Evolutionary conservation across 2,888 invertebrate species (phyloP).

Genomic region (Coelopa pilipes): DNA sequence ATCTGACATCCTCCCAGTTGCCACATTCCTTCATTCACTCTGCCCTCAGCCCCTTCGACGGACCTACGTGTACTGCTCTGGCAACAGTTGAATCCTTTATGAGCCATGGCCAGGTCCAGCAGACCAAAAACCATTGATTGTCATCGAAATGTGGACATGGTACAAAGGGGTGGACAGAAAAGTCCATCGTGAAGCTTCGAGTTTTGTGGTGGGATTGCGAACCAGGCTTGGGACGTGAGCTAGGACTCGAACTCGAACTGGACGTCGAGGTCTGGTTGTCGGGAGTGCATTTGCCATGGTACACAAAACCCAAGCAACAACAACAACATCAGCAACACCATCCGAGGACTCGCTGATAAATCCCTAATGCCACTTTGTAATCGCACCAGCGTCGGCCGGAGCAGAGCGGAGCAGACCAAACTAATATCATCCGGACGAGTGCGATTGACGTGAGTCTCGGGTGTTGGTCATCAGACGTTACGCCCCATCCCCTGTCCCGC

Average conservation of each 20-base stretch:
- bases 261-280: not conserved
- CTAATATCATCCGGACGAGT: conserved; percentile 24
- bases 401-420: not conserved
- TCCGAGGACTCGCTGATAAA: conserved; percentile 24
- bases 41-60: too few relatives aligned
- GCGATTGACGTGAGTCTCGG: conserved; percentile 23
- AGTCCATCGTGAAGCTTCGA: too few relatives aligned
- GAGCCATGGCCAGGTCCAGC: conserved; percentile 60
- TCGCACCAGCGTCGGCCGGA: not conserved
- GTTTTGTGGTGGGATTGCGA: too few relatives aligned
- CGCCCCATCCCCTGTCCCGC: not conserved
- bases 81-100: conserved; percentile 63
- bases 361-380: conserved; percentile 37
- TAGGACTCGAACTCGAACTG: too few relatives aligned
- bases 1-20: too few relatives aligned
- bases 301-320: conserved; percentile 16
- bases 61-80: too few relatives aligned
- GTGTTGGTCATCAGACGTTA: conserved; percentile 13
- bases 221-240: too few relatives aligned
- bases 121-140: conserved; percentile 66
- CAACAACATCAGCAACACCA: conserved; percentile 8
- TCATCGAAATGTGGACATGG: conserved; percentile 56
- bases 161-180: too few relatives aligned
- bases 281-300: conserved; percentile 37
- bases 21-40: too few relatives aligned